Base-by-base conservation (phyloP, 2,888 invertebrate genomes). In the Achlya flavicornis region DNA sequence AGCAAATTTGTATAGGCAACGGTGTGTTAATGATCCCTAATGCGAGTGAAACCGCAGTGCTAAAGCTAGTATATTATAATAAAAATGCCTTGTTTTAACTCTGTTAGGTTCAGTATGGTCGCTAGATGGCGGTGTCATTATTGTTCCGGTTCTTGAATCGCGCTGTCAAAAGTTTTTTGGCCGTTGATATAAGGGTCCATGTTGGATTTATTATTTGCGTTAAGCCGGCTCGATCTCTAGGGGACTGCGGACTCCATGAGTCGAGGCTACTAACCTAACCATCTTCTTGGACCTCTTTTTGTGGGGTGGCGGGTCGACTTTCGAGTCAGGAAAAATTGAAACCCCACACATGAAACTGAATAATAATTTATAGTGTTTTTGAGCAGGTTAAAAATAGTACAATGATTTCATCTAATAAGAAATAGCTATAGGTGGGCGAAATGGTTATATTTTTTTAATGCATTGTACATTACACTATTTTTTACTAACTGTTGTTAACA, bases 211-310 rank as follows among this genome's bases (percentile, higher is more conserved):
- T 0, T 0, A 1, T 4, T 3, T 33, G 93, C 95, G 94, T 94
- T 41, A 91, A 90, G 96, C 96, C 96, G 95, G 96, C 96, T 96
- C 96, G 95, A 95, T 96, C 96, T 95, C 94, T 95, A 95, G 95
- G 94, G 94, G 94, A 96, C 95, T 95, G 94, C 95, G 96, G 86
- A 86, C 83, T 94, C 94, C 94, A 94, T 94, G 94, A 95, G 90
- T 70, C 83, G 92, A 93, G 93, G 92, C 63, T 65, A 62, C 93
- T 93, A 94, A 93, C 94, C 94, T 94, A 93, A 93, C 93, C 93
- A 86, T 67, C 68, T 92, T 92, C 89, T 93, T 80, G 93, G 93
- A 86, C 93, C 92, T 92, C 91, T 89, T 93, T n/a, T 92, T 57
- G 87, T 88, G 88, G 89, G 87, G 88, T 89, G 78, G 84, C 92